Base-by-base conservation (phyloP, 2,113 vertebrate genomes). In the Hymenochirus boettgeri region DNA sequence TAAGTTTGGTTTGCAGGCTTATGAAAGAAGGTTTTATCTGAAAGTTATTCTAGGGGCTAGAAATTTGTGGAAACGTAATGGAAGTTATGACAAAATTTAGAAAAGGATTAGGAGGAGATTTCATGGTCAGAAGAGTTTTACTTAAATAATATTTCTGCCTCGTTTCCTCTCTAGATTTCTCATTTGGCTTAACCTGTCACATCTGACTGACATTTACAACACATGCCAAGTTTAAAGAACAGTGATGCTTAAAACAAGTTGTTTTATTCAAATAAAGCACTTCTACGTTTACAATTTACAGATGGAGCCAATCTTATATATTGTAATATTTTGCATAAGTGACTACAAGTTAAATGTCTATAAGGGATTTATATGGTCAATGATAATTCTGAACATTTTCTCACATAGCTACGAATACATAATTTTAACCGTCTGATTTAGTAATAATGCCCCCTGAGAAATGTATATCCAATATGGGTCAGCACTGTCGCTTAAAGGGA, bases 151-250 rank as follows among this genome's bases (percentile, higher is more conserved):
- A 42, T 42, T 42, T 4, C 39, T 42, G 13, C 17, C 13, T 42
- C 6, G 39, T 17, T 42, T 15, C 17, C 39, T 42, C 13, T n/a
- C 39, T 15, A 42, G 39, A 2, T 42, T 42, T 42, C 39, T 42
- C 39, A 42, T 42, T 42, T 42, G 17, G 39, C 39, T 42, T 42
- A 42, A 18, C 39, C n/a, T 42, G 39, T 42, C 39, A 42, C 39
- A 42, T 13, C 39, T 35, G 13, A 42, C 13, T 42, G 39, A 42
- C 15, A 31, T 42, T 15, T 42, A 17, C 39, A n/a, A 17, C n/a
- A 2, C 39, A n/a, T 42, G 39, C 39, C 39, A 42, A 42, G 39
- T 15, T 42, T 7, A 35, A 35, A 13, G 2, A 13, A 35, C 33
- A 35, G 33, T 13, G 10, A 9, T 3, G 33, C 33, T n/a, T n/a